Evolutionary conservation across 23 tunicate genomes (phyloP).

Genomic region (Halocynthia aurantium): DNA sequence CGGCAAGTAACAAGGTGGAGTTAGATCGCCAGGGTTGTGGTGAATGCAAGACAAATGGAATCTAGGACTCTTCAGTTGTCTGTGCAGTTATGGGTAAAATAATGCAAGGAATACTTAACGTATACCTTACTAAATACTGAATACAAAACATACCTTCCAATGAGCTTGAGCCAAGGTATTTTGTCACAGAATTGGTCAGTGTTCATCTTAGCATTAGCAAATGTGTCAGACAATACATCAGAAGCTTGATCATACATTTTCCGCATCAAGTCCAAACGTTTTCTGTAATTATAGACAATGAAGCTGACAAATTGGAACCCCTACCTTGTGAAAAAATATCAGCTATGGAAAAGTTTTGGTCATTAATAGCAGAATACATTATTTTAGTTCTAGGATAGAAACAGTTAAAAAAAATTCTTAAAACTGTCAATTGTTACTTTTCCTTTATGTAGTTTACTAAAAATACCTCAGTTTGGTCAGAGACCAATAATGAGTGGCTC

Average conservation of each 20-base stretch:
- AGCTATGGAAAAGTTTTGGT: neutral
- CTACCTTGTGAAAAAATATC: neutral
- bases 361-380: too few species aligned
- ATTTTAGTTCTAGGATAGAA: too few species aligned
- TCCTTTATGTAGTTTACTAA: neutral
- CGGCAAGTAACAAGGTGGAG: slow-evolving; percentile 27
- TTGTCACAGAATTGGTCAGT: slow-evolving; percentile 45
- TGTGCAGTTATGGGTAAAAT: slow-evolving; percentile 9
- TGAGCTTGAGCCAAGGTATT: slow-evolving; percentile 60
- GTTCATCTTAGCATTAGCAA: slow-evolving; percentile 12
- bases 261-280: slow-evolving; percentile 84
- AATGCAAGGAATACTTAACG: too few species aligned
- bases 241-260: slow-evolving; percentile 94
- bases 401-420: too few species aligned
- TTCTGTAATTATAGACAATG: slow-evolving; percentile 15
- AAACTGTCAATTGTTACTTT: too few species aligned
- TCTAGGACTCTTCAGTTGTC: slow-evolving; percentile 22
- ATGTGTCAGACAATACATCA: slow-evolving; percentile 24
- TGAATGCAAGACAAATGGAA: slow-evolving; percentile 58
- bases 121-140: too few species aligned
- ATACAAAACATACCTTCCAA: slow-evolving; percentile 36
- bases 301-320: neutral
- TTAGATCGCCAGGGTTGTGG: slow-evolving; percentile 39
- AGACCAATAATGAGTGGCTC: slow-evolving; percentile 87
- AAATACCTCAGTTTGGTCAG: slow-evolving; percentile 62